Evolutionary conservation across 2,888 invertebrate genomes (phyloP).

Genomic region (Cryptocheilus praepositus): DNA sequence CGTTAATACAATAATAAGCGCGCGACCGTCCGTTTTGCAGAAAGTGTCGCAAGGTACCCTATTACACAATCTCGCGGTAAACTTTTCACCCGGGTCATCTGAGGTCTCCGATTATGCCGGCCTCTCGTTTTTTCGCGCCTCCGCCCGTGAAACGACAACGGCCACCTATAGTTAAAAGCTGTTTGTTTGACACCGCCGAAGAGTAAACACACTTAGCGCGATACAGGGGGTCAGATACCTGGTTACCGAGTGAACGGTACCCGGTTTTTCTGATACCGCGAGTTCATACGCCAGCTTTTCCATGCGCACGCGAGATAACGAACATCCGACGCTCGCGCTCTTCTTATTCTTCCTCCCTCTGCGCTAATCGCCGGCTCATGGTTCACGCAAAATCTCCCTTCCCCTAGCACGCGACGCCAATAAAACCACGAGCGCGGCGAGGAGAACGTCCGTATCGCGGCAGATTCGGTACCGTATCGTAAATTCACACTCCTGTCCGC

Average conservation of each 20-base stretch:
- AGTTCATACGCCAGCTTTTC: too few species aligned
- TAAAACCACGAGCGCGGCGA: too few species aligned
- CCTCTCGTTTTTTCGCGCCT: conserved; percentile 30
- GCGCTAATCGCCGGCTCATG: too few species aligned
- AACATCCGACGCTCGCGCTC: too few species aligned
- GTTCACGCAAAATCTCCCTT: too few species aligned
- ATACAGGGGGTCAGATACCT: conserved; percentile 28
- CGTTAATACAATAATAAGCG: too few species aligned
- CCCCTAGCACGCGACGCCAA: too few species aligned
- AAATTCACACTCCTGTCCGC: not conserved
- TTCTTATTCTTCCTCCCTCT: too few species aligned
- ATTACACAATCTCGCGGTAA: conserved; percentile 41
- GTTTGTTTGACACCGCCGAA: conserved; percentile 35
- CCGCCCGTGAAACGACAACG: conserved; percentile 23
- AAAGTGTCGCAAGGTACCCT: conserved; percentile 40
- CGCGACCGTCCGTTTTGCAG: conserved; percentile 6
- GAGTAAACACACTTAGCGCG: conserved; percentile 17
- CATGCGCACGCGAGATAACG: too few species aligned
- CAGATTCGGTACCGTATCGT: conserved; percentile 11
- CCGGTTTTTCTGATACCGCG: too few species aligned
- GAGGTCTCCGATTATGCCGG: conserved; percentile 54
- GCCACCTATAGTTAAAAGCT: conserved; percentile 30
- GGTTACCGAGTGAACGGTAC: conserved; percentile 15
- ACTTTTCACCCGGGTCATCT: conserved; percentile 55
- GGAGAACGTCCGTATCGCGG: not conserved